A percentile compares a stretch with the other conserved stretches of the same genome.
Conservation (phyloP, 1,140 invertebrate species). For the Megalopta genalis region DNA sequence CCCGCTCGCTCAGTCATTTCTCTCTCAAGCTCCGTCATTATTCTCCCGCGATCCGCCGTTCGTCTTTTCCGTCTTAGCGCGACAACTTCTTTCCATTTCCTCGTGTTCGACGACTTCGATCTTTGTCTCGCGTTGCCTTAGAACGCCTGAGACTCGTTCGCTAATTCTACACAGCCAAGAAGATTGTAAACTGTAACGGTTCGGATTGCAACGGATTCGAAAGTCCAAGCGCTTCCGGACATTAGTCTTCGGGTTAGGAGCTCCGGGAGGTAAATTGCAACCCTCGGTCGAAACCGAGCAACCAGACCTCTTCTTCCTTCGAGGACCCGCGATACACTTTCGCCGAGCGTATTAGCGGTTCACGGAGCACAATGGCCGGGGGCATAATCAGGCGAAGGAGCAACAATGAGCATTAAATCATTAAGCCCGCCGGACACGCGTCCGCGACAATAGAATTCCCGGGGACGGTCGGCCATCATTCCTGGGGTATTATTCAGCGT, state of each 20-base stretch:
- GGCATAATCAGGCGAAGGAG: constrained; percentile 51
- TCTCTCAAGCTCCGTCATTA: not conserved
- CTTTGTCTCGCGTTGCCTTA: too few species aligned
- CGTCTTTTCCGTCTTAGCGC: too few species aligned
- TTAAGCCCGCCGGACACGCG: constrained; percentile 56
- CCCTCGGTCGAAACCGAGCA: not conserved
- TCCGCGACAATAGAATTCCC: constrained; percentile 60
- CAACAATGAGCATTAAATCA: constrained; percentile 67
- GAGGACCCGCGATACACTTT: constrained; percentile 17
- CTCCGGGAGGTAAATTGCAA: not conserved
- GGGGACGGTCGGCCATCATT: constrained; percentile 35
- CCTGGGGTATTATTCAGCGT: constrained; percentile 51
- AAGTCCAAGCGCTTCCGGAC: too few species aligned
- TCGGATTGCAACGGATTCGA: too few species aligned
- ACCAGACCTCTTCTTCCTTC: constrained; percentile 4
- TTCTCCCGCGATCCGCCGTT: too few species aligned
- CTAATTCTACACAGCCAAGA: too few species aligned
- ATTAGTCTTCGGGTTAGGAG: too few species aligned
- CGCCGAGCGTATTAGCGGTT: constrained; percentile 29
- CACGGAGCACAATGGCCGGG: constrained; percentile 40
- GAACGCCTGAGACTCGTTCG: too few species aligned
- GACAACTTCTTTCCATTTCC: too few species aligned
- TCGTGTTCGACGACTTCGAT: too few species aligned
- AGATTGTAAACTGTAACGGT: too few species aligned
- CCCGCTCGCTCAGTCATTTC: not conserved